Percentiles rank a stretch among this genome's conserved stretches.
phyloP scores from a whole-genome alignment of 2,797 vertebrate genomes.

The Geotria australis region DNA sequence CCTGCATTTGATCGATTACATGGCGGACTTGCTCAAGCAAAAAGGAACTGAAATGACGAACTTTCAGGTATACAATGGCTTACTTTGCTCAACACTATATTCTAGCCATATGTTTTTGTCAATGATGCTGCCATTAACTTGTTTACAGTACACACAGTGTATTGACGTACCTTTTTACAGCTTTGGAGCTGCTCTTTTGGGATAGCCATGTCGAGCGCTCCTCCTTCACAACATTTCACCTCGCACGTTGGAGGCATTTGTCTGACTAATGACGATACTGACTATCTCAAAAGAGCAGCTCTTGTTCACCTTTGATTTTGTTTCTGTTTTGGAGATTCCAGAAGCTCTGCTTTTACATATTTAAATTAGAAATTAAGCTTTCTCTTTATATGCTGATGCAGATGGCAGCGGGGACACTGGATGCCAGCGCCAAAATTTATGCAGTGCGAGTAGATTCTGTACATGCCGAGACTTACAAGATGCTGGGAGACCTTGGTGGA shows the following conservation, averaged over 20 bases:
- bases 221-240: too few species aligned
- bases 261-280: too few species aligned
- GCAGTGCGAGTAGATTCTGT: slow-evolving; percentile 62
- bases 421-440: slow-evolving; percentile 87
- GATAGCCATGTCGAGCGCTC: too few species aligned
- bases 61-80: slow-evolving; percentile 34
- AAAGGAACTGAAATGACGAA: slow-evolving; percentile 52
- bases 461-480: slow-evolving; percentile 48
- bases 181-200: too few species aligned
- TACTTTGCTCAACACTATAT: not conserved
- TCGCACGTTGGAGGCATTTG: too few species aligned
- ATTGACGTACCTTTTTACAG: too few species aligned
- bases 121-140: not conserved
- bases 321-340: too few species aligned
- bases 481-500: slow-evolving; percentile 45
- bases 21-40: slow-evolving; percentile 60
- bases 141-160: not conserved
- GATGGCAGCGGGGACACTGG: slow-evolving; percentile 63
- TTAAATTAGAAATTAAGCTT: too few species aligned
- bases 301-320: too few species aligned
- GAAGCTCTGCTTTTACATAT: too few species aligned
- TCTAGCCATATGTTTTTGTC: too few species aligned
- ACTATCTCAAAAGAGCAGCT: too few species aligned
- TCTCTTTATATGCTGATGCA: slow-evolving; percentile 6
- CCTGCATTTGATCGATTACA: slow-evolving; percentile 74